Evolutionary conservation across 2,888 invertebrate species (phyloP), one percentile per base, ranked within the genome.

Genomic region (Tenthredo amoena): DNA sequence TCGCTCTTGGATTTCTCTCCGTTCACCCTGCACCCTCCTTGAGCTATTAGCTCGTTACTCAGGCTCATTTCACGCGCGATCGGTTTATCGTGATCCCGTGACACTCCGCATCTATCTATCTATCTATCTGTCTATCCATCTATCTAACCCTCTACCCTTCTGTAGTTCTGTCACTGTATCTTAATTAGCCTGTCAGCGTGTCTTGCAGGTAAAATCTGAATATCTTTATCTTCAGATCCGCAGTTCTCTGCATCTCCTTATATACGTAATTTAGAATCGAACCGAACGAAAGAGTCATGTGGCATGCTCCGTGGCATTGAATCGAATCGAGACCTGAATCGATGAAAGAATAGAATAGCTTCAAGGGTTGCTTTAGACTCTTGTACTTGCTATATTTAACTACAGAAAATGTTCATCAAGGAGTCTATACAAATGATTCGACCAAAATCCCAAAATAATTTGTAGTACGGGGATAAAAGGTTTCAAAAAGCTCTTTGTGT

Each of bases 31-130:
- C n/a, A 72, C 50, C 50, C 77, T 55, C 79, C 21, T 81, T 18
- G 37, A 81, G 62, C 62, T 81, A 77, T 85, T 79, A 77, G 77
- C 76, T 85, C 85, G 65, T 85, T 85, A 85, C 85, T 85, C 79
- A 79, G 65, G 77, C 85, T 77, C 85, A 77, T 85, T 85, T 85
- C 85, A 85, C 85, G 85, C 62, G 58, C 65, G 62, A 85, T 85
- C 77, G 85, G 85, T 85, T 79, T 77, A 76, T 77, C 85, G 43
- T 76, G 31, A 84, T 84, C 84, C 18, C 83, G 43, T 47, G 74
- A 84, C 84, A 84, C 74, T 74, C 84, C 9, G 31, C n/a, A 18
- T 40, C 84, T 40, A 62, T 76, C 43, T 18, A 77, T 58, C 34
- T 37, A 71, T 71, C 71, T 18, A 72, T 72, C 71, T 40, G 26